Evolutionary conservation across 2,888 invertebrate genomes (phyloP).

Genomic region (Athalia circularis): DNA sequence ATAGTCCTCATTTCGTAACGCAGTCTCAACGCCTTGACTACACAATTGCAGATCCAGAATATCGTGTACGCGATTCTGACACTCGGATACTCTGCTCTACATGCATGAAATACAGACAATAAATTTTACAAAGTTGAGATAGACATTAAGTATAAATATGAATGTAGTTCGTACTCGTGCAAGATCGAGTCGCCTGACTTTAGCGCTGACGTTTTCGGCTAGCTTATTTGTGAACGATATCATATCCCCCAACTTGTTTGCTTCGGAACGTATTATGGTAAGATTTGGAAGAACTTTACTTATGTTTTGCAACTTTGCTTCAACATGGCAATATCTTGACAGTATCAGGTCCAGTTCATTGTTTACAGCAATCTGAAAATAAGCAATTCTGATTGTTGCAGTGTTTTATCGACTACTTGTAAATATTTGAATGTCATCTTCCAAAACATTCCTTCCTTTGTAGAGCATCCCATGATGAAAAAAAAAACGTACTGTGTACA

Average conservation of each 20-base stretch:
- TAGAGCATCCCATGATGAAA: too few species aligned
- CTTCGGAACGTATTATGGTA: slow-evolving; percentile 85
- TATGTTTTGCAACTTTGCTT: slow-evolving; percentile 87
- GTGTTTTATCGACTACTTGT: too few species aligned
- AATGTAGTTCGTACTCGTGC: slow-evolving; percentile 83
- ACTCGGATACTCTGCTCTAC: slow-evolving; percentile 93
- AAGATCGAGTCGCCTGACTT: slow-evolving; percentile 94
- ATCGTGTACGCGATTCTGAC: slow-evolving; percentile 95
- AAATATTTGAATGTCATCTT: too few species aligned
- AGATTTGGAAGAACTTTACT: slow-evolving; percentile 88
- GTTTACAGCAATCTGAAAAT: slow-evolving; percentile 81
- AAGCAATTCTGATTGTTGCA: too few species aligned
- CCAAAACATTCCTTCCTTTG: too few species aligned
- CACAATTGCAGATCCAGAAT: slow-evolving; percentile 95
- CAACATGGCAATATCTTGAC: slow-evolving; percentile 85
- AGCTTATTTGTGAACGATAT: slow-evolving; percentile 91
- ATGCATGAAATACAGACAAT: slow-evolving; percentile 53
- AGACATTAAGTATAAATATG: slow-evolving; percentile 5
- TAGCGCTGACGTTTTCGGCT: slow-evolving; percentile 95
- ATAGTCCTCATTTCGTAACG: slow-evolving; percentile 95
- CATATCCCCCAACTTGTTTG: slow-evolving; percentile 88
- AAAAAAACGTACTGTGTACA: too few species aligned
- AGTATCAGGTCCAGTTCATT: slow-evolving; percentile 83
- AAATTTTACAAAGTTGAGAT: neutral
- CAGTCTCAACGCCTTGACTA: slow-evolving; percentile 97